Base-by-base conservation (phyloP, 2,797 vertebrate genomes). In the Acrossocheilus fasciatus region DNA sequence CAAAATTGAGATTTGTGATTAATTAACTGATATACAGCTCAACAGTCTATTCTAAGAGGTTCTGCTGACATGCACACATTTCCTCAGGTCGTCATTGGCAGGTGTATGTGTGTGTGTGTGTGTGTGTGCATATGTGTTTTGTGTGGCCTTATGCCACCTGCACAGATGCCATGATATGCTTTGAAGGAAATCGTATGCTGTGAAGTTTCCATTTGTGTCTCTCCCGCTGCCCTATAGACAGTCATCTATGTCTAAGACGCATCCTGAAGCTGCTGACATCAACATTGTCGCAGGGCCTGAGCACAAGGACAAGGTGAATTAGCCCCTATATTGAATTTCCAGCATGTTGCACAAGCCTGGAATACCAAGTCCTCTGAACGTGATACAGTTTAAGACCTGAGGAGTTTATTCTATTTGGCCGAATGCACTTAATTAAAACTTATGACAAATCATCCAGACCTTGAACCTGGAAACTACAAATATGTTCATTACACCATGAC, bases 301-400 rank as follows among this genome's bases (percentile, higher is more conserved):
- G 78, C 41, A 23, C 59, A 66, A 66, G 62, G 45, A 52, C 59
- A 70, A 86, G 66, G 70, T 57, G 84, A 79, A 66, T 84, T 84
- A 52, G 30, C 11, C 47, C n/a, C 75, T 43, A 79, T 41, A 82
- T 68, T 52, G 47, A 74, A 81, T 81, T 47, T 34, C 59, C 54
- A 23, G 59, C 59, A 66, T 80, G 59, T 66, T 64, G 78, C 59
- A 66, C 78, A 66, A 47, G 59, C 26, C n/a, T 81, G 59, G 78
- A 47, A 80, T 80, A 80, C 59, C 26, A 80, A 80, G 47, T 9
- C 18, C 70, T n/a, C 41, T 39, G 66, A 43, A 26, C 11, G 41
- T n/a, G 17, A 14, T 34, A 36, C 6, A 0, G 20, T 36, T 45
- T 59, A 64, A 64, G 15, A 41, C 59, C 23, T 2, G 3, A 47